phyloP scores from a whole-genome alignment of 2,888 invertebrate species.

The Dasysyrphus albostriatus region DNA sequence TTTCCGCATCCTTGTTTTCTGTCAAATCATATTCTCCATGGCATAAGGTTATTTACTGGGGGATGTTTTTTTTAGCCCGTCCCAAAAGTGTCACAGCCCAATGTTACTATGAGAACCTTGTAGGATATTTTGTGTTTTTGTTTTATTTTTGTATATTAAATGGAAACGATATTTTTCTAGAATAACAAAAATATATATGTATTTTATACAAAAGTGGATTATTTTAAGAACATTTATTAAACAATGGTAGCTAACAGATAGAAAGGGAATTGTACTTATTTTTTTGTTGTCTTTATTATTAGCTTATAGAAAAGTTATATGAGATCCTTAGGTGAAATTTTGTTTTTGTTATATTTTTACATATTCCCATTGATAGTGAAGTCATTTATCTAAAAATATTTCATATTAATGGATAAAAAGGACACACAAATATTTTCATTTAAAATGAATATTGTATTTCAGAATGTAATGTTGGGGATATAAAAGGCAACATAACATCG shows the following conservation, averaged over 20 bases:
- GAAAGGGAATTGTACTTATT: slow-evolving; percentile 18
- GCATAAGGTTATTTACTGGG: slow-evolving; percentile 55
- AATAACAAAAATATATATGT: slow-evolving; percentile 15
- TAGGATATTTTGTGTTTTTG: not conserved
- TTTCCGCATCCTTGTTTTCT: slow-evolving; percentile 65
- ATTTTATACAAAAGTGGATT: slow-evolving; percentile 49
- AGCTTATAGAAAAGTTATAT: not conserved
- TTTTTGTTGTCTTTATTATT: not conserved
- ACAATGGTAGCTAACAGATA: slow-evolving; percentile 49
- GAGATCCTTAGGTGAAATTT: not conserved
- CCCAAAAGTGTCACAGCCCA: slow-evolving; percentile 23
- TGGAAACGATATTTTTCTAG: not conserved
- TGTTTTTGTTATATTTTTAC: slow-evolving; percentile 50
- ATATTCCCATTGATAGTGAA: not conserved
- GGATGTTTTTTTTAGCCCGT: slow-evolving; percentile 40
- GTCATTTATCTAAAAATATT: not conserved
- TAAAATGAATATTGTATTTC: not conserved
- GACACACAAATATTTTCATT: not conserved
- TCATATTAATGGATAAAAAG: not conserved
- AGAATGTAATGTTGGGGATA: not conserved
- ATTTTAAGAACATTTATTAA: slow-evolving; percentile 55
- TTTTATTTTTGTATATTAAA: slow-evolving; percentile 4
- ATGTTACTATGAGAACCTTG: slow-evolving; percentile 7
- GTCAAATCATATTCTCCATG: slow-evolving; percentile 65
- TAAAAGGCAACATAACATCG: not conserved